Evolutionary conservation across 2,888 invertebrate genomes (phyloP).

Genomic region (Drosophila nigritarsus): DNA sequence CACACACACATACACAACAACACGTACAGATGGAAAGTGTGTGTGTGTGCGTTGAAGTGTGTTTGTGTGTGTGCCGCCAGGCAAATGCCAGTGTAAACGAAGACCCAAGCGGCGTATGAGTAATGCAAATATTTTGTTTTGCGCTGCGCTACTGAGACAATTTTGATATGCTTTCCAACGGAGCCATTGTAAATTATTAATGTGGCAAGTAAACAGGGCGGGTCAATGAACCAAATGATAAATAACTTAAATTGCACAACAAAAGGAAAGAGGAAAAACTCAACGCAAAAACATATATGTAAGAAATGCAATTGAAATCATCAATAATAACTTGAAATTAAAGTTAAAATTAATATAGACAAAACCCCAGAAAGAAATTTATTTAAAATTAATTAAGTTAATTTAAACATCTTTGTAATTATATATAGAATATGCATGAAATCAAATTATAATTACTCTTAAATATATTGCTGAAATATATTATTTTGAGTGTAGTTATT

Average conservation of each 20-base stretch:
- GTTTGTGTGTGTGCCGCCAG: constrained; percentile 20
- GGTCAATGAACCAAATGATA: background rate
- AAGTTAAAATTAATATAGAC: background rate
- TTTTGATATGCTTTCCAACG: constrained; percentile 32
- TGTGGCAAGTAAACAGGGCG: background rate
- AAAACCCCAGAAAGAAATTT: background rate
- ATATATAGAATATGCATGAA: rapidly evolving
- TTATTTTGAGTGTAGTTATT: background rate
- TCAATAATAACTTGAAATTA: background rate
- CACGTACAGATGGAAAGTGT: background rate
- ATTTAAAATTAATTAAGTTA: background rate
- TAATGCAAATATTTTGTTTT: constrained; percentile 66
- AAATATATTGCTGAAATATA: background rate
- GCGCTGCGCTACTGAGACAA: constrained; percentile 25
- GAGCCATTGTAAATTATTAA: constrained; percentile 35
- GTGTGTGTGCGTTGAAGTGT: background rate
- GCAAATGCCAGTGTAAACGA: constrained; percentile 28
- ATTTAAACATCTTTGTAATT: background rate
- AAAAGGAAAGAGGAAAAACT: background rate
- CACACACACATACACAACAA: no score
- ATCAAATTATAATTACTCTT: background rate
- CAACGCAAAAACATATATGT: background rate
- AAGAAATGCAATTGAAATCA: background rate
- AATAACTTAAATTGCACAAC: background rate
- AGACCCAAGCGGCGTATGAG: constrained; percentile 54